These are phyloP conservation scores for Metopia argyrocephala DNA, from an alignment of 2,888 invertebrate genomes.

Conservation along the genomic window DNA sequence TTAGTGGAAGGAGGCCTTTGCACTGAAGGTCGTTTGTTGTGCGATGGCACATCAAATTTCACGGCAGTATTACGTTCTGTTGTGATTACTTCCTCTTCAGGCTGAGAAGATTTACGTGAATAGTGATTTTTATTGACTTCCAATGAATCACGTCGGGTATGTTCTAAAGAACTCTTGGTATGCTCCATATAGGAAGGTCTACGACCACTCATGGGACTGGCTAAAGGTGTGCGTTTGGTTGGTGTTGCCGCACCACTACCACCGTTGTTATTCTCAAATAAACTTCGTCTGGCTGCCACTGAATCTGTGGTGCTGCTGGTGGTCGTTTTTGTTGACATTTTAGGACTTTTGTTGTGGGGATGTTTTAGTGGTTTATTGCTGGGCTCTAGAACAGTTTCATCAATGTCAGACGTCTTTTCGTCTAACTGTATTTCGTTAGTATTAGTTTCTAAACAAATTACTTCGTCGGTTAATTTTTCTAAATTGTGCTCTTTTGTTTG, in stretches of 20 bases:
- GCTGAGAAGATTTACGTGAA: slow-evolving; percentile 71
- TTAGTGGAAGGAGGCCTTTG: slow-evolving; percentile 80
- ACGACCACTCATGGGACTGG: slow-evolving; percentile 63
- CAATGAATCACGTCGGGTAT: slow-evolving; percentile 76
- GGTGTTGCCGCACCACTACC: slow-evolving; percentile 35
- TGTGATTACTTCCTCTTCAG: slow-evolving; percentile 71
- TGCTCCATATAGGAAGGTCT: slow-evolving; percentile 78
- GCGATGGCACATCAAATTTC: slow-evolving; percentile 85
- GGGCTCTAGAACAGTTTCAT: slow-evolving; percentile 72
- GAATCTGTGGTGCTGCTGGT: slow-evolving; percentile 70
- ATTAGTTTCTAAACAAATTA: slow-evolving; percentile 48
- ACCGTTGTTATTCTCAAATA: slow-evolving; percentile 73
- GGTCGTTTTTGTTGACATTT: slow-evolving; percentile 61
- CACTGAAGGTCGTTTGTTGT: slow-evolving; percentile 73
- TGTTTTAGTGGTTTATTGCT: background rate
- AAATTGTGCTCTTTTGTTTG: slow-evolving; percentile 52
- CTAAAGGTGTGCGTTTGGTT: slow-evolving; percentile 40
- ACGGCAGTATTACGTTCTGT: slow-evolving; percentile 80
- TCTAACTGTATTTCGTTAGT: background rate
- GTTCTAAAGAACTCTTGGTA: slow-evolving; percentile 77
- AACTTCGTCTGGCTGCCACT: slow-evolving; percentile 73
- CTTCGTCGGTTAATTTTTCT: slow-evolving; percentile 53
- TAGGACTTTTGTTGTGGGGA: slow-evolving; percentile 41
- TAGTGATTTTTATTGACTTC: slow-evolving; percentile 75
- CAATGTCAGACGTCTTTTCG: slow-evolving; percentile 61